phyloP scores from a whole-genome alignment of 2,888 invertebrate genomes.

The Steinernema carpocapsae region DNA sequence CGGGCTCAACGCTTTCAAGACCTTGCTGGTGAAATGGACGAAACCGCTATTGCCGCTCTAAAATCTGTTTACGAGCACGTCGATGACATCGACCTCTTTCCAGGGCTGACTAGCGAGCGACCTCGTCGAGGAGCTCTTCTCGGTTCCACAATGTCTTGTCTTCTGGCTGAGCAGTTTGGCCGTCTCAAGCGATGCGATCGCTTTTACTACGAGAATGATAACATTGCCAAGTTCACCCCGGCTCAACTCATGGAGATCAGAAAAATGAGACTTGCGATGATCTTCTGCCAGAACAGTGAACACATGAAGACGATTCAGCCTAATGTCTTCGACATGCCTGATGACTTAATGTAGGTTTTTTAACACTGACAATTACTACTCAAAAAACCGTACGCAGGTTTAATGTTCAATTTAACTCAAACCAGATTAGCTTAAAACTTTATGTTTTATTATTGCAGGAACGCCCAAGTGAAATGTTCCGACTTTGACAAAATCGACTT shows the following conservation, averaged over 20 bases:
- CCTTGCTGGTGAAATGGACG: slow-evolving; percentile 78
- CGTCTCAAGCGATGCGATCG: slow-evolving; percentile 81
- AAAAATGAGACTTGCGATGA: slow-evolving; percentile 82
- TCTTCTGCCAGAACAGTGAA: slow-evolving; percentile 81
- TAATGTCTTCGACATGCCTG: slow-evolving; percentile 84
- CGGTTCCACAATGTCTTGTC: slow-evolving; percentile 84
- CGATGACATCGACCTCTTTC: slow-evolving; percentile 92
- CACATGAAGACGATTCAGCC: slow-evolving; percentile 79
- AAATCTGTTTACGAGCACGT: slow-evolving; percentile 75
- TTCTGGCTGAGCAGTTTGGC: slow-evolving; percentile 83
- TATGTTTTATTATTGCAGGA: slow-evolving; percentile 49
- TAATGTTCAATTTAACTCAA: not conserved
- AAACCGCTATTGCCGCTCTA: slow-evolving; percentile 72
- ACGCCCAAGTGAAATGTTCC: slow-evolving; percentile 65
- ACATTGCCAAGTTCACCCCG: slow-evolving; percentile 62
- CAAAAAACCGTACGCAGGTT: not conserved
- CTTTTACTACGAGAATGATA: slow-evolving; percentile 80
- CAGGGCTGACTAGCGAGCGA: slow-evolving; percentile 74
- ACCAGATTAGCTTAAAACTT: not conserved
- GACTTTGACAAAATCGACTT: slow-evolving; percentile 66
- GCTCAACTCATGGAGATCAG: slow-evolving; percentile 81
- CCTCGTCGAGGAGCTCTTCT: slow-evolving; percentile 47
- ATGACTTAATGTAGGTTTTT: slow-evolving; percentile 58
- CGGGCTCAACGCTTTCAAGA: slow-evolving; percentile 85
- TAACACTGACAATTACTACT: not conserved